Percentiles rank a stretch among this genome's conserved stretches.
Evolutionary conservation across 2,797 vertebrate genomes (phyloP).

Genomic region (Scyliorhinus canicula): DNA sequence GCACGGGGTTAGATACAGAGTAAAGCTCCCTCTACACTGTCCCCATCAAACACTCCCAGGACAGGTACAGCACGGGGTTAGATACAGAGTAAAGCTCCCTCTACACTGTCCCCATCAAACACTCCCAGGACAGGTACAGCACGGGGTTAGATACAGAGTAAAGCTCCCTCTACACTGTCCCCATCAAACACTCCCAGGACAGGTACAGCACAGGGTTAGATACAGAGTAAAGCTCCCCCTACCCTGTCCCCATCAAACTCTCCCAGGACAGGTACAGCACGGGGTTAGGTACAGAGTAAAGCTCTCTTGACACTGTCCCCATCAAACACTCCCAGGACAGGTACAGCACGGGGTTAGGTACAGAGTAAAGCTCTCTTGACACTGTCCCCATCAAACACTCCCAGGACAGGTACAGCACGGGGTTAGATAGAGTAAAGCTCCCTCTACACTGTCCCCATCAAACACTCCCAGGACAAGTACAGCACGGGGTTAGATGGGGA

Average conservation of each 20-base stretch:
- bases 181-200: background rate
- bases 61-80: no score
- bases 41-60: background rate
- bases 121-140: background rate
- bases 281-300: background rate
- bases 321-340: background rate
- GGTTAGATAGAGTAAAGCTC: background rate
- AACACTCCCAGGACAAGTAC: background rate
- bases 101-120: no score
- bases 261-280: no score
- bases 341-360: background rate
- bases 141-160: background rate
- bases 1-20: background rate
- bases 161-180: background rate
- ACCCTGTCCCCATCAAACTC: no score
- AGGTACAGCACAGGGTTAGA: background rate
- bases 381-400: no score
- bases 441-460: background rate
- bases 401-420: background rate
- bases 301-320: background rate
- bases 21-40: background rate
- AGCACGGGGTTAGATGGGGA: background rate
- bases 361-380: background rate
- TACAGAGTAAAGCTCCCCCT: background rate
- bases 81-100: no score